Conservation (phyloP, 2,888 invertebrate species). For the Acanthosepion esculentum region DNA sequence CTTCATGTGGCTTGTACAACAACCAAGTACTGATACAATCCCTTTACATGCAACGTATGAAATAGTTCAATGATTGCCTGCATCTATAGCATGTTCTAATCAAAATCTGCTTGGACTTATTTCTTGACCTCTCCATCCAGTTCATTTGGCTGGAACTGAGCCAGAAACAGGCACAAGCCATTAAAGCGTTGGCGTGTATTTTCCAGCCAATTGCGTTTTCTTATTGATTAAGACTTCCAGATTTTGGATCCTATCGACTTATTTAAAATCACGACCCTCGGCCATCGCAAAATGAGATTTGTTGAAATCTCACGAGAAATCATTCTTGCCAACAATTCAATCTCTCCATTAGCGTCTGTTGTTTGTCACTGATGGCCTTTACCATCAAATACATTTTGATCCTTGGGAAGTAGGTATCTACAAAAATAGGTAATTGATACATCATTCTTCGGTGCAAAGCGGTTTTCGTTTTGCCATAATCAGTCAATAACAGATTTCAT, state of each 20-base stretch:
- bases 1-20: not conserved
- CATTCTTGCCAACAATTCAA: not conserved
- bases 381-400: not conserved
- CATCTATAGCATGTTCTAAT: not conserved
- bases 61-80: not conserved
- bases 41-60: not conserved
- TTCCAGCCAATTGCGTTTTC: not conserved
- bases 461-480: too few relatives aligned
- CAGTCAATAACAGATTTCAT: too few relatives aligned
- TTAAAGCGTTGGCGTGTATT: too few relatives aligned
- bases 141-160: not conserved
- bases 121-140: not conserved
- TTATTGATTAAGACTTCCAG: not conserved
- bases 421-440: not conserved
- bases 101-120: not conserved
- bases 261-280: not conserved
- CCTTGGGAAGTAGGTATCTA: too few relatives aligned
- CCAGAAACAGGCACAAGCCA: not conserved
- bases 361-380: not conserved
- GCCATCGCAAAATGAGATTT: not conserved
- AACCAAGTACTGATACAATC: not conserved
- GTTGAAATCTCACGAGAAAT: not conserved
- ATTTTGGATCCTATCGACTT: not conserved
- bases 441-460: too few relatives aligned
- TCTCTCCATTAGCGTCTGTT: not conserved